A percentile compares a stretch with the other conserved stretches of the same genome.
These are phyloP conservation scores for Theocolax elegans DNA, from an alignment of 1,140 invertebrate species.

Conservation along the genomic window DNA sequence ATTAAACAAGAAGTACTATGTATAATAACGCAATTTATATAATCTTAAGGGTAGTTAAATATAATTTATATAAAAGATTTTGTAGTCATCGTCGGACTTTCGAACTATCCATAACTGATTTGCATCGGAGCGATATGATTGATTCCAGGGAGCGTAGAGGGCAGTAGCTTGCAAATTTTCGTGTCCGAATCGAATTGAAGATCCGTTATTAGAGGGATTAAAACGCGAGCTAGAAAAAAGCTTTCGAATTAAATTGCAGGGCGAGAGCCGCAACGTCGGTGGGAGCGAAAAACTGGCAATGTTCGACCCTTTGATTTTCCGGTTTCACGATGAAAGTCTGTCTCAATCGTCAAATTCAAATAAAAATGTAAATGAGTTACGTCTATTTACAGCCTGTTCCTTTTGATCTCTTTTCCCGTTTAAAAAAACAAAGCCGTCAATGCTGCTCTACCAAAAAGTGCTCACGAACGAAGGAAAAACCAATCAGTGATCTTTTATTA, in stretches of 20 bases:
- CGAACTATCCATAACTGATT: not conserved
- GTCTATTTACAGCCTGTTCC: constrained; percentile 16
- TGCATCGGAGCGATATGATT: constrained; percentile 7
- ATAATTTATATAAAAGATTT: no score
- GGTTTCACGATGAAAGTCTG: constrained; percentile 18
- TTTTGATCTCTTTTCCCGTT: constrained; percentile 16
- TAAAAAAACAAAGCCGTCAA: not conserved
- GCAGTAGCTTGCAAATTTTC: not conserved
- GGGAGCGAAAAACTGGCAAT: constrained; percentile 19
- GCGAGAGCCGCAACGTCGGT: not conserved
- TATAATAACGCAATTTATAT: no score
- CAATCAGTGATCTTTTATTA: constrained; percentile 20
- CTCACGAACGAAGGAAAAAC: constrained; percentile 11
- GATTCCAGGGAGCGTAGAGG: not conserved
- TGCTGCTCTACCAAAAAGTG: not conserved
- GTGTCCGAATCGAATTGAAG: constrained; percentile 44
- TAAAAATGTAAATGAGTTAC: constrained; percentile 32
- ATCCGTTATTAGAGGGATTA: constrained; percentile 45
- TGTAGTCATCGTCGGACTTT: not conserved
- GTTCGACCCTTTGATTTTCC: constrained; percentile 22
- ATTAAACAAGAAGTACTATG: no score
- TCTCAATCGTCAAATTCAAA: constrained; percentile 36
- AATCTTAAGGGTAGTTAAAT: no score
- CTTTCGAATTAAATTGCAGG: constrained; percentile 2
- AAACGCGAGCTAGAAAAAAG: constrained; percentile 31